Evolutionary conservation across 2,113 vertebrate genomes (phyloP), one percentile per base, ranked within the genome.

Genomic region (Oreochromis spilurus): DNA sequence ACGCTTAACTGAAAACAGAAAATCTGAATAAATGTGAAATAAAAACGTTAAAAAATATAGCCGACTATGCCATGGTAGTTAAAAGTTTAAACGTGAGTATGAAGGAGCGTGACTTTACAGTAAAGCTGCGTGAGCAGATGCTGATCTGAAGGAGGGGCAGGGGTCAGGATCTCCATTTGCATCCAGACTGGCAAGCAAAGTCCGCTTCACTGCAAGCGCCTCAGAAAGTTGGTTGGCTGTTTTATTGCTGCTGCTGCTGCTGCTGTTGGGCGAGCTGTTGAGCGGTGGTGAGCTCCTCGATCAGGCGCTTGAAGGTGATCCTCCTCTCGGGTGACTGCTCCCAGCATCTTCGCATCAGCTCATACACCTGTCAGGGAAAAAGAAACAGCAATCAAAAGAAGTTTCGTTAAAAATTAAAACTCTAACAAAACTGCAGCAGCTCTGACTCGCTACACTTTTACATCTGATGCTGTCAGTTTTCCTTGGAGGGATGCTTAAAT

Each of bases 261-360:
- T 82, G 60, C 34, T 38, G 62, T 67, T 67, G 62, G 34, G 62
- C 60, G 62, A 67, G 34, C 62, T 96, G 87, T 96, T 96, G 92
- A 26, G 98, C 95, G 21, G 91, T 90, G 95, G 96, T 97, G 95
- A 99, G 98, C 29, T 96, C 97, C 82, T 97, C 95, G 36, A 99
- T 98, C 72, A 99, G 97, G 50, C 92, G 94, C 90, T 97, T 97
- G 85, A 99, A 99, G 79, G 96, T 96, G 60, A 98, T 99, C 79
- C 99, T 96, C 40, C 91, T 96, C 0, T 97, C 96, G 0, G 98
- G 98, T 12, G 93, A 93, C n/a, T 96, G 95, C 84, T 98, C 98
- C 99, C 99, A 99, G 91, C 99, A 99, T 83, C 90, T 97, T 89
- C 94, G 96, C 98, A 99, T 99, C 94, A 98, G 96, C 11, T 97